phyloP scores from a whole-genome alignment of 2,797 vertebrate genomes.

The Tokudaia tokunoshimensis region DNA sequence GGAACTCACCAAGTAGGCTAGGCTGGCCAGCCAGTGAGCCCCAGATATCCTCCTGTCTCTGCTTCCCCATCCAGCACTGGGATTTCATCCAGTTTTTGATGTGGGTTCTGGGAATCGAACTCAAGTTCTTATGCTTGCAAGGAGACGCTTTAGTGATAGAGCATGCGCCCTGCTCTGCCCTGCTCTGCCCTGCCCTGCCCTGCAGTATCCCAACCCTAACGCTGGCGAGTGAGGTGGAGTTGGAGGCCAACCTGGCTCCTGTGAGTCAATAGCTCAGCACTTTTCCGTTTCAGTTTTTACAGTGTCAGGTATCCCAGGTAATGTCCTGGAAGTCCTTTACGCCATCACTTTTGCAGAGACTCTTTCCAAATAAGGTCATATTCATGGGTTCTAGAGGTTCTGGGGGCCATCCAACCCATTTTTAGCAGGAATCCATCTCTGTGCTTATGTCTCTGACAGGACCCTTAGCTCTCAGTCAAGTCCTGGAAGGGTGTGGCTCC shows the following conservation, averaged over 20 bases:
- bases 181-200: too few relatives aligned
- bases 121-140: neutral
- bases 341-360: constrained; percentile 13
- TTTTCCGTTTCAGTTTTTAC: neutral
- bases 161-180: too few relatives aligned
- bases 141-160: neutral
- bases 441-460: neutral
- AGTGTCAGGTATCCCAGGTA: neutral
- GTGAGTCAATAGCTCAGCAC: too few relatives aligned
- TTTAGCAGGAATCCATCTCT: neutral
- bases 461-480: neutral
- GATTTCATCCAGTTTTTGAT: neutral
- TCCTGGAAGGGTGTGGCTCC: neutral
- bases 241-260: neutral
- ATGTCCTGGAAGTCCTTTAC: neutral
- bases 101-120: neutral
- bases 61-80: neutral
- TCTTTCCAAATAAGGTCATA: neutral
- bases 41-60: neutral
- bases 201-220: neutral
- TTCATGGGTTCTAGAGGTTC: neutral
- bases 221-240: neutral
- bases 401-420: neutral
- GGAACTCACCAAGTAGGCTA: neutral
- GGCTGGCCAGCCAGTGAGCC: neutral